Evolutionary conservation across 1,140 invertebrate species (phyloP).

Genomic region (Acyrthosiphon pisum): DNA sequence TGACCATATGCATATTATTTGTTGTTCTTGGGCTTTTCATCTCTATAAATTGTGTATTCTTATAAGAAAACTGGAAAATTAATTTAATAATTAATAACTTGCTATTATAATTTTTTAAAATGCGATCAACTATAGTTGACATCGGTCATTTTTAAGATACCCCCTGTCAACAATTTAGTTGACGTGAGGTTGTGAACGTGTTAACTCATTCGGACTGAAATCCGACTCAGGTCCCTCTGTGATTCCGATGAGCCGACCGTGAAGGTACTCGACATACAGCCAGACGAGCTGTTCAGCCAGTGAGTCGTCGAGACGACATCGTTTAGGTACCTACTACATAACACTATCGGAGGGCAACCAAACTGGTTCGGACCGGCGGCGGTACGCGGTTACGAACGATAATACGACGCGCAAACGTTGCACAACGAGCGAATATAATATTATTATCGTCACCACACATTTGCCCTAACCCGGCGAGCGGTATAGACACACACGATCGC

Average conservation of each 20-base stretch:
- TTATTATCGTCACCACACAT: neutral
- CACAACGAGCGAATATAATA: neutral
- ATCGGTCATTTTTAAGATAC: neutral
- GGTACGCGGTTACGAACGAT: neutral
- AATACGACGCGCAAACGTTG: neutral
- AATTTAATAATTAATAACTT: too few species aligned
- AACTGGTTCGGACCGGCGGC: neutral
- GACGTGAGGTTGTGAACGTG: neutral
- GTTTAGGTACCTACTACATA: neutral
- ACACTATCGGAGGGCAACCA: neutral
- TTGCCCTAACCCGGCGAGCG: neutral
- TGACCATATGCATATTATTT: too few species aligned
- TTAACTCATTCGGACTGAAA: too few species aligned
- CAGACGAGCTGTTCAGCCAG: too few species aligned
- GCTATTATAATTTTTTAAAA: too few species aligned
- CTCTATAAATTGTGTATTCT: too few species aligned
- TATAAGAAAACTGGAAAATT: too few species aligned
- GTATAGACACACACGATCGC: neutral
- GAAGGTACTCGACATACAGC: too few species aligned
- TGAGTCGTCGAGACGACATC: neutral
- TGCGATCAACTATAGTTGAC: neutral
- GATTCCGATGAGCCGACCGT: too few species aligned
- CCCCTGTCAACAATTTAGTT: neutral
- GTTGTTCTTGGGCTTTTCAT: too few species aligned
- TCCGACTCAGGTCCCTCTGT: too few species aligned